Percentiles rank a stretch among this genome's conserved stretches.
Conservation (phyloP, 2,113 vertebrate species). For the Lepidothrix coronata region DNA sequence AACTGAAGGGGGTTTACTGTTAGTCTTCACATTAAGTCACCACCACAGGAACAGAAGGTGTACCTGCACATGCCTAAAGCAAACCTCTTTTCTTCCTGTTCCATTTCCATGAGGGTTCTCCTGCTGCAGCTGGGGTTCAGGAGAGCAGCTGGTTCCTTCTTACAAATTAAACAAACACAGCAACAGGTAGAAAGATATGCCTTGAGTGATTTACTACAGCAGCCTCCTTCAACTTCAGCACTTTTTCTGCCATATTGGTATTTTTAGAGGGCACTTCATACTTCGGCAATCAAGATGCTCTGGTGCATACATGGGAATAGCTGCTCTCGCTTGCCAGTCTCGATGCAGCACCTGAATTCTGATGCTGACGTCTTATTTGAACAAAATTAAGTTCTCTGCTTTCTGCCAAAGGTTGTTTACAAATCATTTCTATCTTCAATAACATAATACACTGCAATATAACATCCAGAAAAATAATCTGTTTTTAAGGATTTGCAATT, state of each 20-base stretch:
- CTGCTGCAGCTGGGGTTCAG: not conserved
- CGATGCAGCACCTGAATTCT: conserved; percentile 56
- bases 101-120: not conserved
- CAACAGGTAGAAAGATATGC: not conserved
- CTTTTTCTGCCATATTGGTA: conserved; percentile 12
- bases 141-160: not conserved
- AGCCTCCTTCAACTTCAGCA: conserved; percentile 1
- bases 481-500: conserved; percentile 76
- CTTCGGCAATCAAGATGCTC: conserved; percentile 60
- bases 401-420: conserved; percentile 73
- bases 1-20: not conserved
- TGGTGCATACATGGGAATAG: conserved; percentile 58
- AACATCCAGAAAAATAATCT: conserved; percentile 71
- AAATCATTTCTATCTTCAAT: conserved; percentile 70
- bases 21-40: not conserved
- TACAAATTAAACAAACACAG: not conserved
- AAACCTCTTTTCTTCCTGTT: not conserved
- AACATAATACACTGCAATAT: conserved; percentile 39
- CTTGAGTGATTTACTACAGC: not conserved
- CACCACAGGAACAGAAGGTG: not conserved
- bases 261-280: conserved; percentile 58
- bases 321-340: conserved; percentile 39
- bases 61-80: not conserved
- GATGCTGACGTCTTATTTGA: conserved; percentile 68
- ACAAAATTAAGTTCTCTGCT: conserved; percentile 71